phyloP scores from a whole-genome alignment of 2,888 invertebrate species.

The Lasioglossum malachurum region DNA sequence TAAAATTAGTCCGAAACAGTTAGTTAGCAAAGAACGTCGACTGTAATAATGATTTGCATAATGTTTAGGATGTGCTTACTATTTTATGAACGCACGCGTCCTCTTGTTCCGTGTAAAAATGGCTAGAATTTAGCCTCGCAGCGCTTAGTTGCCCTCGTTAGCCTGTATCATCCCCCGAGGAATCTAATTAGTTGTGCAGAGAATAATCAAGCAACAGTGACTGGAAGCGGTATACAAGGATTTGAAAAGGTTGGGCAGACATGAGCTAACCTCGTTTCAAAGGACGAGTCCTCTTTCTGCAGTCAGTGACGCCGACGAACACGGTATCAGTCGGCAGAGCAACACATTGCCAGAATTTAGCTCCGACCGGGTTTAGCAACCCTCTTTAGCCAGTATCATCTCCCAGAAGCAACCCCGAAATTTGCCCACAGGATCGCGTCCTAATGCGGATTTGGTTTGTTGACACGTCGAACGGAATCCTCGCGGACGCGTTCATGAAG shows the following conservation, averaged over 20 bases:
- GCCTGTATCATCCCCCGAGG: neutral
- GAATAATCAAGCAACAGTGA: neutral
- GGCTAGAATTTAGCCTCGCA: neutral
- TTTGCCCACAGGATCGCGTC: conserved; percentile 9
- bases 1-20: neutral
- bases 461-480: conserved; percentile 21
- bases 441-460: conserved; percentile 30
- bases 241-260: neutral
- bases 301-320: neutral
- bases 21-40: neutral
- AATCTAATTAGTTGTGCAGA: neutral
- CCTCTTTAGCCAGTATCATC: conserved; percentile 13
- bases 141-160: neutral
- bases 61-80: neutral
- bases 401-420: neutral
- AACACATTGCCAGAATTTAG: neutral
- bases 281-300: neutral
- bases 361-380: neutral
- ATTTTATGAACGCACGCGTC: neutral
- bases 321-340: neutral
- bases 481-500: conserved; percentile 14
- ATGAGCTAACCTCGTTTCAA: neutral
- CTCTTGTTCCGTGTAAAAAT: neutral
- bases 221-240: neutral
- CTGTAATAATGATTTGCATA: neutral